These are phyloP conservation scores for Coturnix japonica DNA, from an alignment of 2,113 vertebrate genomes.

Conservation along the genomic window DNA sequence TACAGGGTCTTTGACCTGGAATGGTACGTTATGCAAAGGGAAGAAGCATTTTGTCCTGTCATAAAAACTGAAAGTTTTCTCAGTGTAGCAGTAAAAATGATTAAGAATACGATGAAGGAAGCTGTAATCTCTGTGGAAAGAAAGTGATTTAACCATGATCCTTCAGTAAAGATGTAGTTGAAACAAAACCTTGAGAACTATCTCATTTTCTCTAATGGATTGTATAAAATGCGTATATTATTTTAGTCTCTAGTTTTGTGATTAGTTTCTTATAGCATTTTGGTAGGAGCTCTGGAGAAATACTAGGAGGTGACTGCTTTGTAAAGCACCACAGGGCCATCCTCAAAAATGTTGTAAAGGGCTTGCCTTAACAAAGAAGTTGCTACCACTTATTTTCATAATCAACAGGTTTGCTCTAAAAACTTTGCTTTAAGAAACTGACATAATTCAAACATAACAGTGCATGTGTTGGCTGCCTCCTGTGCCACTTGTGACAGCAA, in stretches of 20 bases:
- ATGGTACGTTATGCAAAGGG: background rate
- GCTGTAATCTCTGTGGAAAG: background rate
- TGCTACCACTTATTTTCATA: background rate
- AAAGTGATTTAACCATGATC: background rate
- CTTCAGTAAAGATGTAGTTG: background rate
- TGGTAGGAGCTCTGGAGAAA: background rate
- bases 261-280: background rate
- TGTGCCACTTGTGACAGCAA: background rate
- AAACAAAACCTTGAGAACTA: background rate
- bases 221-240: background rate
- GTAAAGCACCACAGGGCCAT: background rate
- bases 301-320: background rate
- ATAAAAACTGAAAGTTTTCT: background rate
- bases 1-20: background rate
- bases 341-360: background rate
- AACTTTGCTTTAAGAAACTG: background rate
- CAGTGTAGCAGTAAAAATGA: background rate
- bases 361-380: background rate
- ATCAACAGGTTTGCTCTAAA: background rate
- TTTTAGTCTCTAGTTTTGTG: background rate
- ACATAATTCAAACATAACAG: background rate
- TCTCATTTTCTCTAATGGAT: background rate
- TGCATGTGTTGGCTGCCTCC: background rate
- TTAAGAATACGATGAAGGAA: background rate
- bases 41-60: background rate